Percentiles rank a stretch among this genome's conserved stretches.
Evolutionary conservation across 2,888 invertebrate species (phyloP).

Genomic region (Tanytarsus gracilentus): DNA sequence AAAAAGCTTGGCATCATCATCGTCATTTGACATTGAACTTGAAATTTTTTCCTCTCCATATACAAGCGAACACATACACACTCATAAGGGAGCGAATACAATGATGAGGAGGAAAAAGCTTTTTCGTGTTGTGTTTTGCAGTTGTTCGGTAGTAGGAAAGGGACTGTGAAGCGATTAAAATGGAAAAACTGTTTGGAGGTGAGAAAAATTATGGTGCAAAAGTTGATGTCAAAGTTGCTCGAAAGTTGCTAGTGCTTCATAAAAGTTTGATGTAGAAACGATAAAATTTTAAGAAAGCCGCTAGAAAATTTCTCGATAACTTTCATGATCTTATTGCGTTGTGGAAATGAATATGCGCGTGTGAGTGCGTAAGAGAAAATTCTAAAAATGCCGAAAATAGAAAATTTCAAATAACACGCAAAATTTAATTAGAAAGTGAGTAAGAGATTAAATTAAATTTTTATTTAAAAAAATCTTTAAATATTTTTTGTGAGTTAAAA

Average conservation of each 20-base stretch:
- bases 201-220: background rate
- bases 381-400: background rate
- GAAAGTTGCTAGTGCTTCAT: no score
- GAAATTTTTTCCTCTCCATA: conserved; percentile 6
- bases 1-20: conserved; percentile 9
- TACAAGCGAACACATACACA: conserved; percentile 3
- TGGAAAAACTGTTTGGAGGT: background rate
- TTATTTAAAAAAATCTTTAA: no score
- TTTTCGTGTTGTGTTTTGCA: conserved; percentile 26
- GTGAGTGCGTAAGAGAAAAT: background rate
- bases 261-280: no score
- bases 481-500: background rate
- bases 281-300: no score
- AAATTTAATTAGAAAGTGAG: background rate
- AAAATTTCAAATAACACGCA: background rate
- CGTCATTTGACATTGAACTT: conserved; percentile 26
- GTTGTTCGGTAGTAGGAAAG: conserved; percentile 21
- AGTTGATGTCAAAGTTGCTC: background rate
- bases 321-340: background rate
- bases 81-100: background rate
- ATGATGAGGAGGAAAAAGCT: background rate
- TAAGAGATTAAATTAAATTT: background rate
- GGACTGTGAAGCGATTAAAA: conserved; percentile 17
- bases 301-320: background rate
- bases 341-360: background rate